Percentiles rank a stretch among this genome's conserved stretches.
Evolutionary conservation across 2,113 vertebrate species (phyloP).

Genomic region (Calcarius ornatus): DNA sequence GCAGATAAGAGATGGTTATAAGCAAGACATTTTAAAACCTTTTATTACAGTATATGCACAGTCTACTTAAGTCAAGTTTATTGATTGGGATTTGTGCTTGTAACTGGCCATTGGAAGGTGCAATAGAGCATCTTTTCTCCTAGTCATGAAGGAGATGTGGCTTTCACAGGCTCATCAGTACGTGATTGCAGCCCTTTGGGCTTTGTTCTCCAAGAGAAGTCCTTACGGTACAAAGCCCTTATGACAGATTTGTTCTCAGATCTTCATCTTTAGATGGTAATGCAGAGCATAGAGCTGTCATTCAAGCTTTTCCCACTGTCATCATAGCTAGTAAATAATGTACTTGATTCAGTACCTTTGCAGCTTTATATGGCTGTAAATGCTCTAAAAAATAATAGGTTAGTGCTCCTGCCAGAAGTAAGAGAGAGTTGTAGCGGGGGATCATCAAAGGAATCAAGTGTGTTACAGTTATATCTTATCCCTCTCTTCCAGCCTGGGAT

Average conservation of each 20-base stretch:
- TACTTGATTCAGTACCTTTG: not conserved
- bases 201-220: not conserved
- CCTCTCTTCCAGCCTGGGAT: not conserved
- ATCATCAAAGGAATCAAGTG: not conserved
- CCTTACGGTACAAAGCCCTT: not conserved
- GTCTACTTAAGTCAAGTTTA: not conserved
- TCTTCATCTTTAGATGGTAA: not conserved
- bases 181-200: accelerated
- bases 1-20: not conserved
- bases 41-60: not conserved
- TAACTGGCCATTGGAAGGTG: not conserved
- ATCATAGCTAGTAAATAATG: conserved; percentile 1
- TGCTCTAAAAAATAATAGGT: not conserved
- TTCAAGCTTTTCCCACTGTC: not conserved
- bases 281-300: not conserved
- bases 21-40: not conserved
- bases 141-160: accelerated
- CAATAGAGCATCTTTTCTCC: not conserved
- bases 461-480: not conserved
- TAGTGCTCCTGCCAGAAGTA: not conserved
- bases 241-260: not conserved
- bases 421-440: not conserved
- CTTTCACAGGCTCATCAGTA: not conserved
- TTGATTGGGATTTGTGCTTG: not conserved
- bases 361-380: not conserved